Evolutionary conservation across 2,888 invertebrate species (phyloP).

Genomic region (Lottia gigantea): DNA sequence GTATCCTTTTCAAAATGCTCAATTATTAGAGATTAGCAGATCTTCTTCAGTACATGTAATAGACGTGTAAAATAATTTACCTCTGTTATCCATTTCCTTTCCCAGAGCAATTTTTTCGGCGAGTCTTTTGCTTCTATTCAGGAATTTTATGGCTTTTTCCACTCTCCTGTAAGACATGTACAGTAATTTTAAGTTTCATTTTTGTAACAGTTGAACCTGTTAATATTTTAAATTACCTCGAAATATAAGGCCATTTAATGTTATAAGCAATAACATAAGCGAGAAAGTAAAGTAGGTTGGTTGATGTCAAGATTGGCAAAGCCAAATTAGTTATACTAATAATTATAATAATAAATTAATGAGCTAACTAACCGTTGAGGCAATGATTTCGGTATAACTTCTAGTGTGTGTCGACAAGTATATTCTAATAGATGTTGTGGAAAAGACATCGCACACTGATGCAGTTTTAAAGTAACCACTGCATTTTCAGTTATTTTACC

Average conservation of each 20-base stretch:
- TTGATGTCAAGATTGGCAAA: too few species aligned
- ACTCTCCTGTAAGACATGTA: conserved; percentile 42
- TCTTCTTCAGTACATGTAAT: too few species aligned
- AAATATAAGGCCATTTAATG: too few species aligned
- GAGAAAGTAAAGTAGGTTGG: too few species aligned
- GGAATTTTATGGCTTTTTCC: conserved; percentile 42
- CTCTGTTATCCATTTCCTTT: conserved; percentile 40
- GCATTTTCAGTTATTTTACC: conserved; percentile 26
- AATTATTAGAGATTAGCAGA: conserved; percentile 4
- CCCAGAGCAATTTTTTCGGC: conserved; percentile 50
- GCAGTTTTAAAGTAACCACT: conserved; percentile 42
- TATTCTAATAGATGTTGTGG: conserved; percentile 39
- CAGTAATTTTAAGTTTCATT: too few species aligned
- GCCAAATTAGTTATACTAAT: too few species aligned
- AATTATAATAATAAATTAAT: too few species aligned
- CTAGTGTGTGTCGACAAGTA: conserved; percentile 45
- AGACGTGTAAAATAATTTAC: conserved; percentile 30
- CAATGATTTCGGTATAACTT: conserved; percentile 54
- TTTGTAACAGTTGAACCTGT: too few species aligned
- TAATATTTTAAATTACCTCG: too few species aligned
- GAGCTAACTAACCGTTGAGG: conserved; percentile 42
- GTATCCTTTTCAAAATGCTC: too few species aligned
- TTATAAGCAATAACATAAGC: too few species aligned
- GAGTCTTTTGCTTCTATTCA: conserved; percentile 38
- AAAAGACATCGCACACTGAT: conserved; percentile 48